Evolutionary conservation across 1,140 invertebrate genomes (phyloP).

Genomic region (Agraylea sexmaculata): DNA sequence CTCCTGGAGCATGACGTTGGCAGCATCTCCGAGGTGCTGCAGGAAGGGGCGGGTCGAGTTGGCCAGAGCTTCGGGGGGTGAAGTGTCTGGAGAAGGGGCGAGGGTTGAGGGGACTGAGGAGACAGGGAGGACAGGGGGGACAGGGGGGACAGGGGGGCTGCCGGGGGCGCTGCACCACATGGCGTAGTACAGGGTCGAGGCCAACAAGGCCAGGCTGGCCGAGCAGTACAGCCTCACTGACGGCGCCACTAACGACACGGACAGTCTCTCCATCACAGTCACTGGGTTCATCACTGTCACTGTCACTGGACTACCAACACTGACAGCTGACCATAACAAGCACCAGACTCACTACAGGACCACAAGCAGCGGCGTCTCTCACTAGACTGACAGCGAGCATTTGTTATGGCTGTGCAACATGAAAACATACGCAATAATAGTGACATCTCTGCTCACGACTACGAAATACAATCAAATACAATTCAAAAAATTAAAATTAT

Average conservation of each 20-base stretch:
- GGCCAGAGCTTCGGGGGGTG: conserved; percentile 22
- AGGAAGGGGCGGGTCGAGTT: conserved; percentile 29
- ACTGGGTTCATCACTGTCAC: too few species aligned
- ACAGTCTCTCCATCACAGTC: neutral
- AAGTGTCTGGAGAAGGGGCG: conserved; percentile 7
- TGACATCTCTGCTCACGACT: too few species aligned
- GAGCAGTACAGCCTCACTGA: conserved; percentile 25
- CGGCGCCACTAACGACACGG: conserved; percentile 4
- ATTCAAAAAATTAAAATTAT: too few species aligned
- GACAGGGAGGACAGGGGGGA: too few species aligned
- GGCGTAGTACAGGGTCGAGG: conserved; percentile 7
- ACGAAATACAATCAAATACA: too few species aligned
- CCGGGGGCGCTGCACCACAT: conserved; percentile 16
- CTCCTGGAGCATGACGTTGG: conserved; percentile 67
- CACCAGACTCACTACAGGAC: too few species aligned
- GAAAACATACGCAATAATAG: too few species aligned
- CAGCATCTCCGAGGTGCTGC: conserved; percentile 50
- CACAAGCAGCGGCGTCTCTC: too few species aligned
- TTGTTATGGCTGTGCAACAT: too few species aligned
- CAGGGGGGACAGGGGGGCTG: conserved; percentile 17
- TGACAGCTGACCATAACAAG: too few species aligned
- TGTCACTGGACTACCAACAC: too few species aligned
- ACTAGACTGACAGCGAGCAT: too few species aligned
- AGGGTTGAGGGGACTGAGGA: conserved; percentile 7
- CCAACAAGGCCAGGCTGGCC: neutral